Base-by-base conservation (phyloP, 1,140 invertebrate genomes). In the Leptinotarsa defecta region DNA sequence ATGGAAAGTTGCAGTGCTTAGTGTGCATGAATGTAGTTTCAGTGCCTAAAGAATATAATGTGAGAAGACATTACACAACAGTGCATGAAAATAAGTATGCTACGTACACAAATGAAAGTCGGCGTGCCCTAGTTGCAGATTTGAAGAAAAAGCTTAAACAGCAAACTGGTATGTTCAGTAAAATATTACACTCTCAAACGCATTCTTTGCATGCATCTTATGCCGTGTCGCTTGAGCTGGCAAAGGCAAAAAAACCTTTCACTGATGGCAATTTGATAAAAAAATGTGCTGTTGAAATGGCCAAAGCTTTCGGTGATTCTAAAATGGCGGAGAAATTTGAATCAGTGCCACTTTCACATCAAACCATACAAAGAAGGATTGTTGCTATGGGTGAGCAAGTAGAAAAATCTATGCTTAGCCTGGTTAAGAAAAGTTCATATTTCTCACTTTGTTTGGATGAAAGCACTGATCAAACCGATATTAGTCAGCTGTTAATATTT, bases 401-500 rank as follows among this genome's bases (percentile, higher is more conserved):
- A 70, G 70, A 76, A 78, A 78, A 79, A 76, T 70, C 62, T 19
- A 48, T 74, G 69, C 70, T 69, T 73, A 73, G 71, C 64, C 68
- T 67, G 65, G 72, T 78, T 74, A 76, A 76, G 73, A 74, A 80
- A 77, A 72, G 77, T 71, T 62, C 43, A 61, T 77, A 77, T 70
- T 80, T 76, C 63, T 77, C 77, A 48, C 62, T 77, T 62, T 75
- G 75, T 76, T 72, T 80, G 73, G 75, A 80, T 77, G 73, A 80
- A 77, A 80, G 74, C 70, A 80, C 76, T 64, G 74, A 80, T 76
- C 70, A 69, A 64, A 61, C 76, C 75, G 76, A 79, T 78, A 64
- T 78, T 43, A 80, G 75, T 74, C 74, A 77, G 64, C 74, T 80
- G 15, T 76, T 80, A 65, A 80, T 74, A 74, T 80, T 79, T 77